These are phyloP conservation scores for Campylomormyrus tamandua DNA, from an alignment of 2,113 vertebrate species.

Conservation along the genomic window DNA sequence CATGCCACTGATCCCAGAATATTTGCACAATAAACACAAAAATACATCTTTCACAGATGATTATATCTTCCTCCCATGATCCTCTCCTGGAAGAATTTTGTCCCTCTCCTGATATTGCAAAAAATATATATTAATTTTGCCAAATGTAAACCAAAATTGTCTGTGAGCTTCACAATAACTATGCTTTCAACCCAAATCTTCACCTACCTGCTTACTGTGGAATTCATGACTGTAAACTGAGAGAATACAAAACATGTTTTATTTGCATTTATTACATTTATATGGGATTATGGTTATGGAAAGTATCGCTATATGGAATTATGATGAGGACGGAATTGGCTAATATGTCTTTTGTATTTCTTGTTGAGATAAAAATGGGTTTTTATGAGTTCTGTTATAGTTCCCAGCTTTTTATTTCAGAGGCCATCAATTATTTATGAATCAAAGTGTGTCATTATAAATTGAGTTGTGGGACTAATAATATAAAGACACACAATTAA, in stretches of 20 bases:
- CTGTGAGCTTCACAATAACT: neutral
- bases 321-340: neutral
- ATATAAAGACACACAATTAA: neutral
- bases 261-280: neutral
- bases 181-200: neutral
- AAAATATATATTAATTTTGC: neutral
- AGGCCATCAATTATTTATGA: neutral
- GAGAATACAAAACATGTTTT: neutral
- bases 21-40: neutral
- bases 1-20: neutral
- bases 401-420: neutral
- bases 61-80: neutral
- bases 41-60: neutral
- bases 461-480: neutral
- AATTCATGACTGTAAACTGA: neutral
- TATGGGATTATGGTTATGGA: neutral
- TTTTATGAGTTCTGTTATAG: neutral
- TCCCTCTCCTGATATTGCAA: neutral
- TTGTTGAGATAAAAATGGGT: neutral
- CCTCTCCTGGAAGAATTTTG: neutral
- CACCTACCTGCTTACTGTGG: neutral
- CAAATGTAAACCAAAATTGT: neutral
- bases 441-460: neutral
- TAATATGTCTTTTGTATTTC: neutral
- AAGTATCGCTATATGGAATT: neutral